A percentile compares a stretch with the other conserved stretches of the same genome.
phyloP scores from a whole-genome alignment of 1,140 invertebrate species.

The Hormaphis cornu region DNA sequence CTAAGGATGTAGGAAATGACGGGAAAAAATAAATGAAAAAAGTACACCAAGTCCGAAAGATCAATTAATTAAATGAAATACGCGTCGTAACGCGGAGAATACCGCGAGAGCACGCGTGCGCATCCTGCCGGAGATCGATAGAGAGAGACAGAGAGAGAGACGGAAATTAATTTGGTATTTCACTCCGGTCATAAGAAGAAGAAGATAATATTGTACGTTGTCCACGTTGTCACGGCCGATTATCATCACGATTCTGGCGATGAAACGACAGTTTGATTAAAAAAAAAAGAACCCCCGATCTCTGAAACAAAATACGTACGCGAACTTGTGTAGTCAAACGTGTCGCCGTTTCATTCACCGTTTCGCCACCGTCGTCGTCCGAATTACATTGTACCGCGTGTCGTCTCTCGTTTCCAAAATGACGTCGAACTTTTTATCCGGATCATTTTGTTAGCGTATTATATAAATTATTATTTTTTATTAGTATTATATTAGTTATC shows the following conservation, averaged over 20 bases:
- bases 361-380: neutral
- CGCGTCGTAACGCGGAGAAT: neutral
- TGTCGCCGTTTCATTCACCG: neutral
- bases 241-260: neutral
- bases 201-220: conserved; percentile 9
- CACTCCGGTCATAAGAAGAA: neutral
- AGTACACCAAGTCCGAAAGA: conserved; percentile 11
- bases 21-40: conserved; percentile 9
- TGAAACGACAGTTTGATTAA: conserved; percentile 30
- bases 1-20: too few relatives aligned
- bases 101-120: conserved; percentile 16
- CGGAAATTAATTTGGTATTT: conserved; percentile 13
- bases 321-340: conserved; percentile 24
- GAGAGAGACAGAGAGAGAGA: conserved; percentile 27
- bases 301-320: neutral
- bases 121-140: conserved; percentile 6
- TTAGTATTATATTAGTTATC: too few relatives aligned
- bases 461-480: too few relatives aligned
- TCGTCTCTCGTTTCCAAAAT: too few relatives aligned
- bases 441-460: too few relatives aligned
- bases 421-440: too few relatives aligned
- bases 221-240: conserved; percentile 4
- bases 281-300: neutral
- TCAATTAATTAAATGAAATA: conserved; percentile 34
- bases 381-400: too few relatives aligned